A percentile compares a stretch with the other conserved stretches of the same genome.
These are phyloP conservation scores for Morone saxatilis DNA, from an alignment of 2,113 vertebrate species.

Conservation along the genomic window DNA sequence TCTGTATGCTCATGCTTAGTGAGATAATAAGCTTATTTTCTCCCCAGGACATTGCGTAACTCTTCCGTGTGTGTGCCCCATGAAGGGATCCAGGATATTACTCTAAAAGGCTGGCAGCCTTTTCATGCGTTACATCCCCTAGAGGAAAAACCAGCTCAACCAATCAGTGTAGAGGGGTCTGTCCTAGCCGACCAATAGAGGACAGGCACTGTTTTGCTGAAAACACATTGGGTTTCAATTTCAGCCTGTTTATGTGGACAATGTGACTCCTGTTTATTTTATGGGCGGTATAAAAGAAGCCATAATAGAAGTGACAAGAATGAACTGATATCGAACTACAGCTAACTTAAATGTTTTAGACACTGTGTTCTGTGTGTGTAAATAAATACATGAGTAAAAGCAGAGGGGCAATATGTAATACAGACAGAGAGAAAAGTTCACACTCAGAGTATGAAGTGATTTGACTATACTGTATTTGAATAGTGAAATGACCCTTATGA, in stretches of 20 bases:
- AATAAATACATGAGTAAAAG: background rate
- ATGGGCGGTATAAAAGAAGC: conserved; percentile 19
- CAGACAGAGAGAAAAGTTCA: background rate
- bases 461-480: background rate
- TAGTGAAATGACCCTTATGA: too few relatives aligned
- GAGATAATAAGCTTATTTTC: conserved; percentile 5
- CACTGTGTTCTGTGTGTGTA: background rate
- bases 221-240: conserved; percentile 25
- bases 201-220: background rate
- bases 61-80: background rate
- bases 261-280: background rate
- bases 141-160: conserved; percentile 29
- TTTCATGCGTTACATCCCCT: conserved; percentile 16
- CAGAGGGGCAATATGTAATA: background rate
- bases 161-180: conserved; percentile 77
- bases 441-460: background rate
- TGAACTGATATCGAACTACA: background rate
- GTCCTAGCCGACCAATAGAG: conserved; percentile 68
- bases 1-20: background rate
- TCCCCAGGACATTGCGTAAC: conserved; percentile 33
- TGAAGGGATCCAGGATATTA: conserved; percentile 10
- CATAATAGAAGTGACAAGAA: conserved; percentile 1
- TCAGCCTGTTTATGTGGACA: background rate
- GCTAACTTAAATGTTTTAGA: background rate
- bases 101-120: conserved; percentile 13